Base-by-base conservation (phyloP, 2,113 vertebrate species). In the Dasyornis broadbenti region DNA sequence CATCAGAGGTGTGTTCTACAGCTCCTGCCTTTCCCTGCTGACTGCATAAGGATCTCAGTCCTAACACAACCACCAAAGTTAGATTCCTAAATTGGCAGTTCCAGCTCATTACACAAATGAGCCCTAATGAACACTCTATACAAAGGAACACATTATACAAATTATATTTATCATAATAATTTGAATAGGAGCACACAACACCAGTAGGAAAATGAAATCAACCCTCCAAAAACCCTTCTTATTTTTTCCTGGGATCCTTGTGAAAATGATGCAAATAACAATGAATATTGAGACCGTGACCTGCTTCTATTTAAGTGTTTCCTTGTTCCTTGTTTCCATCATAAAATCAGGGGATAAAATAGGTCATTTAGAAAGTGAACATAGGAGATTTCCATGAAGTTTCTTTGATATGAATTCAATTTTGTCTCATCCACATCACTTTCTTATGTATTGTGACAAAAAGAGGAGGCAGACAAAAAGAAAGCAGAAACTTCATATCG, bases 151-250 rank as follows among this genome's bases (percentile, higher is more conserved):
- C 18, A 60, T 7, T 28, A 7, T 52, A 16, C 37, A 45, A 57
- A 52, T n/a, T 3, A 26, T 30, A 59, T 60, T 90, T 82, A 45
- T 60, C 68, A 42, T 21, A 42, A 37, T 27, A 44, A 35, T 30
- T 15, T 84, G 40, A 75, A 11, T 57, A 82, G 75, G 10, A 71
- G 8, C 3, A 37, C 24, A 49, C 9, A 37, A 45, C 20, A 56
- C 15, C 16, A 28, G 26, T 33, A 50, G 11, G 2, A 10, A 60
- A 49, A 70, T 56, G 42, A 44, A 28, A 24, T 17, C 1, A 13
- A 9, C 1, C 5, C 8, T 9, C 2, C 2, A 9, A 39, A 63
- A n/a, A 0, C 1, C 1, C 3, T 33, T 31, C 10, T 35, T 61
- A 5, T 63, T 69, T 86, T 77, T 56, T 47, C 15, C 31, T 76